Conservation (phyloP, 2,113 vertebrate genomes). For the Alaudala cheleensis region DNA sequence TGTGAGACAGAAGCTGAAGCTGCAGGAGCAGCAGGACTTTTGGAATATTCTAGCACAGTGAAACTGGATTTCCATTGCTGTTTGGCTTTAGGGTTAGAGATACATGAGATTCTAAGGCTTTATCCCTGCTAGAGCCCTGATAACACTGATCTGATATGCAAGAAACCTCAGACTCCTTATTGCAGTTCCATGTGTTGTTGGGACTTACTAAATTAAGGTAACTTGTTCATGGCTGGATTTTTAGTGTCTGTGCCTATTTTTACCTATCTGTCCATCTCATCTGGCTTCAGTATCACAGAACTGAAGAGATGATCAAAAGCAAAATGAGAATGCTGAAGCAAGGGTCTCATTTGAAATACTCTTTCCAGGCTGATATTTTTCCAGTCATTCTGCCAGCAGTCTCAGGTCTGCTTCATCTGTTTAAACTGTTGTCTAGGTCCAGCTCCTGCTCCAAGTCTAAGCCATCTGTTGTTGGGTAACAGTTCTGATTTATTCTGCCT, state of each 20-base stretch:
- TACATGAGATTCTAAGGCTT: background rate
- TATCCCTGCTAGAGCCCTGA: background rate
- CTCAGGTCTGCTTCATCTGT: conserved; percentile 43
- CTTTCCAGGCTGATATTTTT: conserved; percentile 55
- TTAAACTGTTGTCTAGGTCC: conserved; percentile 39
- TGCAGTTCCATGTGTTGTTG: background rate
- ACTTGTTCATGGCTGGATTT: background rate
- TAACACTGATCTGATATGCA: background rate
- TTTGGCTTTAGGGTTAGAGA: background rate
- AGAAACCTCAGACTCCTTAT: background rate
- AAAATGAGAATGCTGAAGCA: background rate
- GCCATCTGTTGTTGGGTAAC: conserved; percentile 58
- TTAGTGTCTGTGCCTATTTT: background rate
- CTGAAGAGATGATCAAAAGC: conserved; percentile 22
- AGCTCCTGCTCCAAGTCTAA: conserved; percentile 17
- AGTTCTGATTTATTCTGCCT: conserved; percentile 59
- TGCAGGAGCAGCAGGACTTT: background rate
- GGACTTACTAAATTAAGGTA: background rate
- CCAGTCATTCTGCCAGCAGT: conserved; percentile 39
- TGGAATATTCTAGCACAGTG: background rate
- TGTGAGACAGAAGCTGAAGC: background rate
- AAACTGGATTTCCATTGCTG: background rate
- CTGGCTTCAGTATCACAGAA: background rate
- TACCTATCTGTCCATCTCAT: background rate
- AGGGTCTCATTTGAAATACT: conserved; percentile 15